These are phyloP conservation scores for Smutsia gigantea DNA, from an alignment of 2,797 vertebrate species.

Conservation along the genomic window DNA sequence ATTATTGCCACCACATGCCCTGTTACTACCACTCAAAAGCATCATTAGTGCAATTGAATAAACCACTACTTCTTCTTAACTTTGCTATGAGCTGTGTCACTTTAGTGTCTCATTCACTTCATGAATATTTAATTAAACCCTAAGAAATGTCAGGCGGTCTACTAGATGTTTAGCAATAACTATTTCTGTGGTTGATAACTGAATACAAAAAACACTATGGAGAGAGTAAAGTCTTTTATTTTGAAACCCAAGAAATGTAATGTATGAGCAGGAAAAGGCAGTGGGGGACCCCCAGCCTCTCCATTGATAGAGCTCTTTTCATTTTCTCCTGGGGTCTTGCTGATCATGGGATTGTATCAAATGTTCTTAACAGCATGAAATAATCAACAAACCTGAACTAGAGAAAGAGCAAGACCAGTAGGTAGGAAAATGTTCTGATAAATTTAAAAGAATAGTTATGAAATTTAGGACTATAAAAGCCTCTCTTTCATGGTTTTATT, in stretches of 20 bases:
- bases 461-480: neutral
- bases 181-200: neutral
- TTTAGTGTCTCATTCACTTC: neutral
- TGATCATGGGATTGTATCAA: slow-evolving; percentile 57
- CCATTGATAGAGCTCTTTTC: neutral
- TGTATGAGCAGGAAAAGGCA: neutral
- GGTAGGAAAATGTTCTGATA: slow-evolving; percentile 6
- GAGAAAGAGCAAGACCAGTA: neutral
- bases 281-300: neutral
- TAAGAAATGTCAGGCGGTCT: neutral
- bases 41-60: neutral
- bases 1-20: neutral
- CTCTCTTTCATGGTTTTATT: neutral
- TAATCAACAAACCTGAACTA: slow-evolving; percentile 59
- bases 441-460: slow-evolving; percentile 8
- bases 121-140: neutral
- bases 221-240: slow-evolving; percentile 18
- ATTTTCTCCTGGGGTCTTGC: slow-evolving; percentile 52
- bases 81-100: neutral
- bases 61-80: neutral
- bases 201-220: neutral
- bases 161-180: neutral
- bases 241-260: neutral
- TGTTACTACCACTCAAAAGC: neutral
- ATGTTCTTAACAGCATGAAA: slow-evolving; percentile 67